Evolutionary conservation across 2,888 invertebrate species (phyloP), one percentile per base, ranked within the genome.

Genomic region (Poecilobothrus nobilitatus): DNA sequence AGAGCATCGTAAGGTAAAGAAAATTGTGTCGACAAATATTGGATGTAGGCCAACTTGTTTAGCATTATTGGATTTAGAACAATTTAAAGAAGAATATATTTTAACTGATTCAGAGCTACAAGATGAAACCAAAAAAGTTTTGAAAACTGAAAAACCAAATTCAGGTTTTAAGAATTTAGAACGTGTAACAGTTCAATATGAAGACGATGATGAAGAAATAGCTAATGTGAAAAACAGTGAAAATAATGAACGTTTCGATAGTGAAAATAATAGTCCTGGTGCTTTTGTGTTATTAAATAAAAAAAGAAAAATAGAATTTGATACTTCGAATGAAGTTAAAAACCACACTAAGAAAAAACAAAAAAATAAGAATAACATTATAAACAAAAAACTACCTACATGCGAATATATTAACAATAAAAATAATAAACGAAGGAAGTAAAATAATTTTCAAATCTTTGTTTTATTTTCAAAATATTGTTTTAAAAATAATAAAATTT

Each of bases 1-100:
- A 37, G 68, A 74, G 63, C 67, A 79, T 74, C 73, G 75, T 74
- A 68, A 79, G 74, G 75, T 88, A 75, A 75, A 80, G 75, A 84
- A 88, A 78, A 78, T 89, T 72, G 75, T 76, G 62, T 84, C 83
- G 69, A 81, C 84, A n/a, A 87, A 86, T 78, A 86, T 88, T 66
- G 87, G 87, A 6, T 90, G 90, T 77, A 85, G 93, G 75, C 87
- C 92, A 18, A 91, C 91, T 20, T 91, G 91, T 76, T 79, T 92
- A 67, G 83, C 86, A 68, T 79, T 91, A 41, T 83, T 88, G 72
- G 84, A 82, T 76, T 82, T 84, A 70, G 69, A 73, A 8, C 76
- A 78, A 71, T 76, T 76, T 70, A 76, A 73, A 6, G 66, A 69
- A 6, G 72, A 74, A 37, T 75, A 77, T 67, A 27, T 69, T 12